phyloP scores from a whole-genome alignment of 2,113 vertebrate species.

The Microtus pennsylvanicus region DNA sequence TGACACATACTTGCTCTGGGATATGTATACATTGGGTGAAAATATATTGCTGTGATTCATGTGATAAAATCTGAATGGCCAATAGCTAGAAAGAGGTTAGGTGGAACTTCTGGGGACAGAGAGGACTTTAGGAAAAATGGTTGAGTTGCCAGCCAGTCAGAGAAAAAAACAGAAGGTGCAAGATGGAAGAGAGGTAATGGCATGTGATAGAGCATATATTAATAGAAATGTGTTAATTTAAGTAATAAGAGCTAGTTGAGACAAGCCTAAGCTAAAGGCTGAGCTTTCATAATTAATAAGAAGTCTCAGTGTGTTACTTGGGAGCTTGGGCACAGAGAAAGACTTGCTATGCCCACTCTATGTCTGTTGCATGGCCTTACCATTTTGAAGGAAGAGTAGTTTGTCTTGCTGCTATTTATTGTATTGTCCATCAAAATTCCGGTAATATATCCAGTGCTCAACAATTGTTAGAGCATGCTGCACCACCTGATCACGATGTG shows the following conservation, averaged over 20 bases:
- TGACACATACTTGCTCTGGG: background rate
- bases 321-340: too few species aligned
- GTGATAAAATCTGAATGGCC: background rate
- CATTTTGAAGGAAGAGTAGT: background rate
- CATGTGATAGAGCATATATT: too few species aligned
- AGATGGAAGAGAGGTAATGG: background rate
- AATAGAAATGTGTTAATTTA: background rate
- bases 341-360: background rate
- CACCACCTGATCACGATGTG: background rate
- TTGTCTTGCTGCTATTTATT: background rate
- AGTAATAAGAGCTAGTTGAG: background rate
- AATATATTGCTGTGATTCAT: background rate
- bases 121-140: background rate
- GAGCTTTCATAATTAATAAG: background rate
- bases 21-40: background rate
- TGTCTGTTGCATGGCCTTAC: background rate
- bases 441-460: conserved; percentile 35
- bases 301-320: too few species aligned
- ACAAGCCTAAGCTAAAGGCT: background rate
- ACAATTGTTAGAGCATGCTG: background rate
- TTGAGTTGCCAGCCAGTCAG: background rate
- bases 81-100: background rate
- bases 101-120: background rate
- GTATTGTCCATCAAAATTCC: background rate
- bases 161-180: background rate